These are phyloP conservation scores for Nipponacmea schrenckii DNA, from an alignment of 2,888 invertebrate genomes.

Conservation along the genomic window DNA sequence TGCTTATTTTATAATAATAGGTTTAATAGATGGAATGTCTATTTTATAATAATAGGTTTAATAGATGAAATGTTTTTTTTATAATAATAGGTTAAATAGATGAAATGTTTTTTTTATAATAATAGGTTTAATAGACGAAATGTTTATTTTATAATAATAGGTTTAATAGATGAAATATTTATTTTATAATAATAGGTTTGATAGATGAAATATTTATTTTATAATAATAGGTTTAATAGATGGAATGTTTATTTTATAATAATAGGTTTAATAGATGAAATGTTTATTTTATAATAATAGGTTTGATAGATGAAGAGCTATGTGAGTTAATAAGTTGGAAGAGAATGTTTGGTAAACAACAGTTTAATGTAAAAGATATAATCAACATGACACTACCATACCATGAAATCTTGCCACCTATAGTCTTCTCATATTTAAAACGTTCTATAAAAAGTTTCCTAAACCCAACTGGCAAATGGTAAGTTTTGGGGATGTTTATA, in stretches of 20 bases:
- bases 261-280: conserved; percentile 35
- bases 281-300: conserved; percentile 32
- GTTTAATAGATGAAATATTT: too few species aligned
- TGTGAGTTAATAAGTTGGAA: conserved; percentile 50
- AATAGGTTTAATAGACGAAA: conserved; percentile 52
- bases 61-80: too few species aligned
- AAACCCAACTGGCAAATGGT: conserved; percentile 41
- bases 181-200: conserved; percentile 46
- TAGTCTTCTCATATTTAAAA: conserved; percentile 47
- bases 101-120: background rate
- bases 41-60: conserved; percentile 46
- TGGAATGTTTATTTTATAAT: background rate
- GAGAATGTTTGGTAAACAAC: conserved; percentile 32
- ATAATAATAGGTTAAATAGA: too few species aligned
- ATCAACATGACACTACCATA: conserved; percentile 39
- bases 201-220: too few species aligned
- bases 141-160: too few species aligned
- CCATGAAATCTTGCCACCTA: conserved; percentile 44
- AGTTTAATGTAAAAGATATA: conserved; percentile 41
- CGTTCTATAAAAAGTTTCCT: conserved; percentile 55
- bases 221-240: too few species aligned
- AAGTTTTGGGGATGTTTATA: background rate
- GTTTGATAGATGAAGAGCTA: conserved; percentile 54
- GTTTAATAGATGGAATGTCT: too few species aligned
- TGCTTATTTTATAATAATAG: too few species aligned